Percentiles rank a stretch among this genome's conserved stretches.
phyloP scores from a whole-genome alignment of 2,797 vertebrate species.

The Coregonus ussuriensis region DNA sequence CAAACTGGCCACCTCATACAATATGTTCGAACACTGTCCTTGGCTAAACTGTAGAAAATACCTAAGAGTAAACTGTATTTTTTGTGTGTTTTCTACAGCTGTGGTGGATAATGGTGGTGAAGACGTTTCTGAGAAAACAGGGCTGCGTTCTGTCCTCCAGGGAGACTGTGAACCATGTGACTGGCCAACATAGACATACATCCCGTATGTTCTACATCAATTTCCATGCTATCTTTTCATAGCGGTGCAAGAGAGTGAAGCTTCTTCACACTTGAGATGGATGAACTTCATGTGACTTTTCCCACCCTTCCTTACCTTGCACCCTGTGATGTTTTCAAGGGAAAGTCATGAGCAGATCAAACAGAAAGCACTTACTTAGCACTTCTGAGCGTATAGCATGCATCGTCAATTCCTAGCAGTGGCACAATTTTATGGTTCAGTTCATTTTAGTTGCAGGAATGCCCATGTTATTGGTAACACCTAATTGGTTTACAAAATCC shows the following conservation, averaged over 20 bases:
- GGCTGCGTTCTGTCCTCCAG: neutral
- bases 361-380: neutral
- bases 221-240: constrained; percentile 2
- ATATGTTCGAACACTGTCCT: neutral
- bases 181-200: neutral
- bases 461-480: neutral
- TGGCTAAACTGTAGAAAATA: neutral
- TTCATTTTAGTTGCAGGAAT: neutral
- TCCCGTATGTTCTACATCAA: neutral
- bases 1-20: neutral
- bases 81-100: neutral
- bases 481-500: neutral
- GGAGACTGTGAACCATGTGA: neutral
- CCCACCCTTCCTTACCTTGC: neutral
- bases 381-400: neutral
- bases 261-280: neutral
- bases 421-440: neutral
- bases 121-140: neutral
- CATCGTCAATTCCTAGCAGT: neutral
- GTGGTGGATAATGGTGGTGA: neutral
- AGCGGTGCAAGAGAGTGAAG: neutral
- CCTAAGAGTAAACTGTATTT: neutral
- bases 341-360: neutral
- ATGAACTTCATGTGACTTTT: neutral
- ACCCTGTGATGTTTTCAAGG: constrained; percentile 2